These are phyloP conservation scores for Eudasyphora cyanicolor DNA, from an alignment of 2,888 invertebrate species.

Conservation along the genomic window DNA sequence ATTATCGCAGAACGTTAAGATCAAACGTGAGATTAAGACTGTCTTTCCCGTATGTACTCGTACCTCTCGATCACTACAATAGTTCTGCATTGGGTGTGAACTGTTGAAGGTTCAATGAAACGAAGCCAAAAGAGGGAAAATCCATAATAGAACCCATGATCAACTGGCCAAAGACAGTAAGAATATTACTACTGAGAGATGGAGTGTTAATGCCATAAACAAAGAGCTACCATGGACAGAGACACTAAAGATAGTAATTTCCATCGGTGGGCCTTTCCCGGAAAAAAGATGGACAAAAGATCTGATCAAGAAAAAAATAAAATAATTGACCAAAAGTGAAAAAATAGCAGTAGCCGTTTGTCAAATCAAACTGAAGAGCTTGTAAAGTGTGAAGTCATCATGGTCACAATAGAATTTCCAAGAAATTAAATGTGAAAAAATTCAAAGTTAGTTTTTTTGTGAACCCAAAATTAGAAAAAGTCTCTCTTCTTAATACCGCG, in stretches of 20 bases:
- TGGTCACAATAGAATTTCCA: too few relatives aligned
- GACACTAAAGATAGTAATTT: slow-evolving; percentile 16
- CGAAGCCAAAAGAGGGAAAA: too few relatives aligned
- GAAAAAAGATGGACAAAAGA: neutral
- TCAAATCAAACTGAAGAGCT: neutral
- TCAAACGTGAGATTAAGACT: slow-evolving; percentile 62
- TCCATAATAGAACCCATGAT: slow-evolving; percentile 24
- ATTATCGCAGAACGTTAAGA: slow-evolving; percentile 64
- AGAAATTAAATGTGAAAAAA: too few relatives aligned
- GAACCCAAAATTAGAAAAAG: too few relatives aligned
- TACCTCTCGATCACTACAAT: slow-evolving; percentile 40
- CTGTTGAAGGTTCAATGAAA: slow-evolving; percentile 57
- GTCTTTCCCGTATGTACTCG: neutral
- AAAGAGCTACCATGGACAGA: neutral
- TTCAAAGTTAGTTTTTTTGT: too few relatives aligned
- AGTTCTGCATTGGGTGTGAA: slow-evolving; percentile 63
- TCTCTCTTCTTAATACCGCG: too few relatives aligned
- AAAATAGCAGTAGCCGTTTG: neutral
- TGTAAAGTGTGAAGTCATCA: neutral
- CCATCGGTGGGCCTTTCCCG: neutral
- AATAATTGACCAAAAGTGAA: neutral
- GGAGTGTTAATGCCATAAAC: slow-evolving; percentile 24
- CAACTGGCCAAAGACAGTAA: neutral
- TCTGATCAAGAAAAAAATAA: neutral
- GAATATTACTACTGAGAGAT: too few relatives aligned